Conservation (phyloP, 2,888 invertebrate species). For the Bombylius major region DNA sequence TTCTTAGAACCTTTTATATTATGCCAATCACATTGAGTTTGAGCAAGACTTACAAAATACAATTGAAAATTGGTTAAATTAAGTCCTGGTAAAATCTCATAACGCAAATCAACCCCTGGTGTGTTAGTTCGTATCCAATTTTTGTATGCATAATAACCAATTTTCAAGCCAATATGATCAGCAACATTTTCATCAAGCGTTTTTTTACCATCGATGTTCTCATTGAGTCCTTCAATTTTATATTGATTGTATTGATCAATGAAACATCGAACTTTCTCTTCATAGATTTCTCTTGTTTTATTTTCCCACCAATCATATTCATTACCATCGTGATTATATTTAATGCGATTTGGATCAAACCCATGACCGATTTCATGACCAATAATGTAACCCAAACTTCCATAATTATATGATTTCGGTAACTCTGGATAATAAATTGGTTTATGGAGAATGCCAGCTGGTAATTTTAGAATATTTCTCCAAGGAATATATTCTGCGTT, state of each 20-base stretch:
- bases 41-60: too few species aligned
- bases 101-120: too few species aligned
- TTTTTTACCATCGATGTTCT: too few species aligned
- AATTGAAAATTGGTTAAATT: too few species aligned
- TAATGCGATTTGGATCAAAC: background rate
- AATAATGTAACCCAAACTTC: background rate
- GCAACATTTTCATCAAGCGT: too few species aligned
- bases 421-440: slow-evolving; percentile 1
- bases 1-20: too few species aligned
- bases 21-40: too few species aligned
- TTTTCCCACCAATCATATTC: background rate
- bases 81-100: too few species aligned
- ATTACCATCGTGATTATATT: background rate
- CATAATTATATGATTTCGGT: background rate
- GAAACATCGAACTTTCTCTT: background rate
- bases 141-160: too few species aligned
- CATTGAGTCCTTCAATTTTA: too few species aligned
- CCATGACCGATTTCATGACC: slow-evolving; percentile 4
- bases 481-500: background rate
- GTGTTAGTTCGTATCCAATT: too few species aligned
- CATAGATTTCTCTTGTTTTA: background rate
- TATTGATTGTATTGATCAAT: background rate
- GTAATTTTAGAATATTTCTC: background rate
- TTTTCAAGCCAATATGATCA: too few species aligned
- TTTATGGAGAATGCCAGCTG: background rate